These are phyloP conservation scores for Unio pictorum DNA, from an alignment of 2,888 invertebrate genomes.

Conservation along the genomic window DNA sequence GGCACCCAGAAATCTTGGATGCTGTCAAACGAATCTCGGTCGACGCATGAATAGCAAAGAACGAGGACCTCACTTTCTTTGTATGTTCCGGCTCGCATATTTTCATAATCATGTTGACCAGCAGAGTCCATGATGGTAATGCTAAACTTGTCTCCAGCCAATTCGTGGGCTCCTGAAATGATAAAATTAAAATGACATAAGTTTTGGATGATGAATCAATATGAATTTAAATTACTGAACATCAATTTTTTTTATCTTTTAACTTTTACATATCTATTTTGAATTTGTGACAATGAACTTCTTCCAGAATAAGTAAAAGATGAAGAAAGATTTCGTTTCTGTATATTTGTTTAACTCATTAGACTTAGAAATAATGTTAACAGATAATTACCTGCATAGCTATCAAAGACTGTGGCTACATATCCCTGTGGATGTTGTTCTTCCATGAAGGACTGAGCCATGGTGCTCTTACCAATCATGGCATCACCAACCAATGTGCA, in stretches of 20 bases:
- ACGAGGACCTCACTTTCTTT: constrained; percentile 53
- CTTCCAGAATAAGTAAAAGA: no score
- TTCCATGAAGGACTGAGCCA: constrained; percentile 46
- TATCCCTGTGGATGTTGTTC: constrained; percentile 32
- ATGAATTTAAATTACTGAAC: no score
- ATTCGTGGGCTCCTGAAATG: constrained; percentile 9
- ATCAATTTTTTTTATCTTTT: no score
- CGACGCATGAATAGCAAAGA: constrained; percentile 54
- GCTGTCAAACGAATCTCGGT: constrained; percentile 51
- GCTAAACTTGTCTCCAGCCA: constrained; percentile 52
- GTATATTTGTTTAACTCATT: no score
- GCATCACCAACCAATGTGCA: constrained; percentile 54
- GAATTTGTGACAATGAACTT: no score
- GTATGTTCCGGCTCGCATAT: constrained; percentile 45
- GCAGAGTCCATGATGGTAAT: constrained; percentile 55
- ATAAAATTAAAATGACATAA: no score
- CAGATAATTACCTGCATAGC: constrained; percentile 41
- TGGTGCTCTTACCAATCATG: constrained; percentile 56
- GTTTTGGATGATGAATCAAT: no score
- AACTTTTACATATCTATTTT: no score
- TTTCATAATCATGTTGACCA: constrained; percentile 54
- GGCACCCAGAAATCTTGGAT: constrained; percentile 55
- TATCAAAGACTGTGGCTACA: constrained; percentile 51
- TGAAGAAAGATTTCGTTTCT: no score
- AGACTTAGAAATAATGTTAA: not conserved